Evolutionary conservation across 2,888 invertebrate species (phyloP), one percentile per base, ranked within the genome.

Genomic region (Cryptus armator): DNA sequence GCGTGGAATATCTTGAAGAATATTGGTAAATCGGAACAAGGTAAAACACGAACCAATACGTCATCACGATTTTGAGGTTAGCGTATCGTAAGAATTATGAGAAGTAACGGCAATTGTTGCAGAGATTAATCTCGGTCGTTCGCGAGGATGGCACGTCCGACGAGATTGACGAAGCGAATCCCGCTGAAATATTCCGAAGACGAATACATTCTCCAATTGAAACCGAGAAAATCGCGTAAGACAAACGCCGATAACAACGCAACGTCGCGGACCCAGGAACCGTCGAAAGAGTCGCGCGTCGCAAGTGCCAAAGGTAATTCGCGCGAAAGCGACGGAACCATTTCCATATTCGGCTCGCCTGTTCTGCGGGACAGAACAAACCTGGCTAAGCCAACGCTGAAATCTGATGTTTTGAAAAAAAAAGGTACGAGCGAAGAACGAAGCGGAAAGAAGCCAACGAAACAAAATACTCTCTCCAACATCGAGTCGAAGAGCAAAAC

Each of bases 291-390:
- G 10, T 1, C 9, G 44, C 74, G 16, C 10, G 56, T 56, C 24
- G 56, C 5, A 9, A 7, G 24, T 51, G 59, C 19, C 24, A 85
- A 87, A 87, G 86, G 85, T 86, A 87, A 83, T 77, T 81, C 80
- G 51, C 32, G 66, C 43, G 62, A 82, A 64, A 43, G 48, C 62
- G 44, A 66, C 70, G 67, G 53, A 83, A 64, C 48, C 14, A 48
- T 83, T 70, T 51, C 32, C 16, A 43, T 48, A 51, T 48, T 77
- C 14, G 72, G 48, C 81, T 74, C 79, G 9, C 77, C 80, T 56
- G 85, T 88, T 85, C 79, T 88, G 84, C 87, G 83, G 74, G 88
- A 88, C 86, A 87, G 87, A 85, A 88, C 88, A n/a, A 88, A 88
- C 75, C 74, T 88, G 64, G 78, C 70, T 24, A 56, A 44, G 16